A percentile compares a stretch with the other conserved stretches of the same genome.
phyloP scores from a whole-genome alignment of 2,888 invertebrate genomes.

The Coronaproctus castanopsis region DNA sequence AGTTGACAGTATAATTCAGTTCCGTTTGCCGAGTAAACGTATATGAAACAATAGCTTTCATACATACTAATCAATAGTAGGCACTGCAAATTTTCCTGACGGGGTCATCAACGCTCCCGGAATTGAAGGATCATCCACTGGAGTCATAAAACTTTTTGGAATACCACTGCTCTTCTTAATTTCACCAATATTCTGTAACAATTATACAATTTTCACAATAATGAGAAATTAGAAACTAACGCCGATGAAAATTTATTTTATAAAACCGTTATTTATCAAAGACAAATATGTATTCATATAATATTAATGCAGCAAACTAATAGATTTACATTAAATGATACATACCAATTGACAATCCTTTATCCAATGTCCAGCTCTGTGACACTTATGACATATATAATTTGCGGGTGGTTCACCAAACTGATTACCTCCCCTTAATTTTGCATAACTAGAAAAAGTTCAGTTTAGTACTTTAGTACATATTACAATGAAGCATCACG shows the following conservation, averaged over 20 bases:
- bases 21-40: neutral
- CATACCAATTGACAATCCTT: slow-evolving; percentile 48
- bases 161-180: slow-evolving; percentile 92
- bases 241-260: too few species aligned
- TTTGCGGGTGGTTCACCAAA: slow-evolving; percentile 73
- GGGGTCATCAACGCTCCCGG: slow-evolving; percentile 83
- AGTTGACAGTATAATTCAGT: neutral
- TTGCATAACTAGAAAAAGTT: slow-evolving; percentile 58
- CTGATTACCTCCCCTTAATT: slow-evolving; percentile 70
- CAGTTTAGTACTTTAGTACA: neutral
- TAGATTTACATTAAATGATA: too few species aligned
- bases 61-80: slow-evolving; percentile 65
- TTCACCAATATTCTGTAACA: slow-evolving; percentile 14
- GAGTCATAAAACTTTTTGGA: slow-evolving; percentile 85
- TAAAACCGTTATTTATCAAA: too few species aligned
- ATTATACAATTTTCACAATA: too few species aligned
- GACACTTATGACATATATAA: slow-evolving; percentile 87
- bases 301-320: too few species aligned
- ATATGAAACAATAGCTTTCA: neutral
- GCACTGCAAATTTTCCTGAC: slow-evolving; percentile 69
- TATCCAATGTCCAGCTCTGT: slow-evolving; percentile 91
- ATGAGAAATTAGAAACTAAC: too few species aligned
- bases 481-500: too few species aligned
- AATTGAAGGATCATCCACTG: slow-evolving; percentile 69
- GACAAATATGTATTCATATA: too few species aligned